Percentiles rank a stretch among this genome's conserved stretches.
Evolutionary conservation across 2,113 vertebrate species (phyloP).

Genomic region (Taurulus bubalis): DNA sequence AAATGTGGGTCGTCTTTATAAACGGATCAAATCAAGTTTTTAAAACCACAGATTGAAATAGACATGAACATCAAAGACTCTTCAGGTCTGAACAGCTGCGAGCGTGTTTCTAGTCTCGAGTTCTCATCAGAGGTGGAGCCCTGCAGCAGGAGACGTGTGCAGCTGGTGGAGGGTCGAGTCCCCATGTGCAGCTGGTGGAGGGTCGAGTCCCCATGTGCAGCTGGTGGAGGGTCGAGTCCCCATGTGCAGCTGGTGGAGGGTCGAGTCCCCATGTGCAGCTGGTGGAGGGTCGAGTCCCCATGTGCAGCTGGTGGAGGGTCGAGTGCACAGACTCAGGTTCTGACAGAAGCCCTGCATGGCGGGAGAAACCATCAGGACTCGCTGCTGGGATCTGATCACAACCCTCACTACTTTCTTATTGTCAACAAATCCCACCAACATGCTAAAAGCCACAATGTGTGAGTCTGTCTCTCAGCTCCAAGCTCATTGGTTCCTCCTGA

Average conservation of each 20-base stretch:
- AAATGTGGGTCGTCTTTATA: conserved; percentile 46
- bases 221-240: conserved; percentile 33
- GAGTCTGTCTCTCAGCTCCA: neutral
- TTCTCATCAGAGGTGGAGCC: conserved; percentile 43
- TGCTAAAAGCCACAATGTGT: neutral
- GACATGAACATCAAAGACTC: conserved; percentile 51
- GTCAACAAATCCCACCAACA: neutral
- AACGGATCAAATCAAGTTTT: conserved; percentile 51
- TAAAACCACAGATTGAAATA: conserved; percentile 49
- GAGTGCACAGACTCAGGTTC: conserved; percentile 36
- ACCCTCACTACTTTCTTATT: neutral
- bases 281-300: conserved; percentile 28
- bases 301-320: conserved; percentile 35
- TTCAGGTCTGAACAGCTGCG: conserved; percentile 46
- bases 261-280: conserved; percentile 25
- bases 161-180: conserved; percentile 50
- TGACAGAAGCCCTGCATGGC: neutral
- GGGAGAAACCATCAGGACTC: neutral
- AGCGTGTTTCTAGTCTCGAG: conserved; percentile 52
- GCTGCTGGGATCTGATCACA: neutral
- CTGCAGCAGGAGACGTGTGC: conserved; percentile 16
- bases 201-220: conserved; percentile 13
- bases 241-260: conserved; percentile 37
- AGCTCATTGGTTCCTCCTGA: neutral
- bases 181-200: conserved; percentile 41